These are phyloP conservation scores for Hypercompe scribonia DNA, from an alignment of 2,888 invertebrate species.

Conservation along the genomic window DNA sequence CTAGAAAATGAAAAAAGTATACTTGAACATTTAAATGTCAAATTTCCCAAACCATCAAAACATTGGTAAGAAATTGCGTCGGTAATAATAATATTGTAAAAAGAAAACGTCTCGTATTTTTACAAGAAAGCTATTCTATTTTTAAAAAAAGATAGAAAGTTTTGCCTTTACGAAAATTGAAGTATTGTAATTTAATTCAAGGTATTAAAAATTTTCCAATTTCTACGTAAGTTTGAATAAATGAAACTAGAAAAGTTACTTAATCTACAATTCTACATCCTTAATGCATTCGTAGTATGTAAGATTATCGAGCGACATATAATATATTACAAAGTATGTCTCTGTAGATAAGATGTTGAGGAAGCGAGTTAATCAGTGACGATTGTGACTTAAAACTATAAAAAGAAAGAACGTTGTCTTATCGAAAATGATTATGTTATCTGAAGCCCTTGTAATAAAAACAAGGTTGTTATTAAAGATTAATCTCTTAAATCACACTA, in stretches of 20 bases:
- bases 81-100: not conserved
- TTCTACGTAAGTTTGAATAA: not conserved
- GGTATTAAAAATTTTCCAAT: not conserved
- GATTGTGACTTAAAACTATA: conserved; percentile 1
- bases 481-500: not conserved
- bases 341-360: conserved; percentile 29
- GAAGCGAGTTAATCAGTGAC: conserved; percentile 26
- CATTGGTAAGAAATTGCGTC: conserved; percentile 89
- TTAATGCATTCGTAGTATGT: conserved; percentile 3
- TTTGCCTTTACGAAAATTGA: not conserved
- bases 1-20: conserved; percentile 93
- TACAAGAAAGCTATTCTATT: too few species aligned
- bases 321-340: conserved; percentile 9
- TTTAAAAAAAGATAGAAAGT: too few species aligned
- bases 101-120: too few species aligned
- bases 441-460: conserved; percentile 1
- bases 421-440: conserved; percentile 5
- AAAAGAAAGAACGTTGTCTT: conserved; percentile 10
- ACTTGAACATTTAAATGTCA: conserved; percentile 91
- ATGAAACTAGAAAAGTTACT: not conserved
- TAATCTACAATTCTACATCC: not conserved
- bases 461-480: conserved; percentile 6
- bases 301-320: conserved; percentile 12
- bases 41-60: conserved; percentile 94
- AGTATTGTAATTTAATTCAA: not conserved